phyloP scores from a whole-genome alignment of 2,113 vertebrate genomes.

The Nettapus auritus region DNA sequence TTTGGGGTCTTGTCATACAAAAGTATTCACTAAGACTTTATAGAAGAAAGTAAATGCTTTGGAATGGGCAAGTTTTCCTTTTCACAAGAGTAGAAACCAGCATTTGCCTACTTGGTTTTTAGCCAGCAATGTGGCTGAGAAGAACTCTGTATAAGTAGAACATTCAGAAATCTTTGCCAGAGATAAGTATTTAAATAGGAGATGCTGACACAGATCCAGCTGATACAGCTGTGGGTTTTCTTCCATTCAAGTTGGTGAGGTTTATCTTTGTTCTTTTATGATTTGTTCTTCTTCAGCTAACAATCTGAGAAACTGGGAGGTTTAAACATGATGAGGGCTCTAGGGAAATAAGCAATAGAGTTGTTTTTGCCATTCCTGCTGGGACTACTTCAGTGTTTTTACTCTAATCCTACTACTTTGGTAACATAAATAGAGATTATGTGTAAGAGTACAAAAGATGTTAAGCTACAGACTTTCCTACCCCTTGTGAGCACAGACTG shows the following conservation, averaged over 20 bases:
- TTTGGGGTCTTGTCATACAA: not conserved
- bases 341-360: constrained; percentile 18
- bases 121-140: not conserved
- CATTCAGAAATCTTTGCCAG: not conserved
- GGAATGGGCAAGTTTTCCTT: not conserved
- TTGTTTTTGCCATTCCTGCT: not conserved
- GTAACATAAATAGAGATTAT: not conserved
- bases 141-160: not conserved
- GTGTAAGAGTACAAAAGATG: not conserved
- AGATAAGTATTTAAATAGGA: not conserved
- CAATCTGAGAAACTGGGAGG: not conserved
- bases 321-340: not conserved
- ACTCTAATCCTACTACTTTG: constrained; percentile 20
- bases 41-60: not conserved
- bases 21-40: not conserved
- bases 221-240: not conserved
- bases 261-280: not conserved
- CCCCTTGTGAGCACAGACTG: not conserved
- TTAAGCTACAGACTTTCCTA: not conserved
- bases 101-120: not conserved
- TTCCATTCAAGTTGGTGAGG: not conserved
- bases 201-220: not conserved
- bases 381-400: constrained; percentile 5
- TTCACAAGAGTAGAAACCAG: not conserved
- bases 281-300: not conserved